Conservation (phyloP, 2,113 vertebrate genomes). For the Rousettus leschenaultii region DNA sequence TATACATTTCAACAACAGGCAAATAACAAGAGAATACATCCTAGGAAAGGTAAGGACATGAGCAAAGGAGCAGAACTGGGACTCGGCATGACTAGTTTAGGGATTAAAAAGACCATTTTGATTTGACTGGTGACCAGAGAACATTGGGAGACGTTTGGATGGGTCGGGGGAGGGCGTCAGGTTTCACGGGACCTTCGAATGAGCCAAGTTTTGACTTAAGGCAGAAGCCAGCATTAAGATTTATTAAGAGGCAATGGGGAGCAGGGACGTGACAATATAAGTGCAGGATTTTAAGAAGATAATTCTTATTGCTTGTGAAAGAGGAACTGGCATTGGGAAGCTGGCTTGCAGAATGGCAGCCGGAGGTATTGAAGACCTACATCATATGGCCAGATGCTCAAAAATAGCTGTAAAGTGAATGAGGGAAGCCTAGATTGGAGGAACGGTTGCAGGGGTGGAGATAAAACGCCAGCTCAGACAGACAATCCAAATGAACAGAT, state of each 20-base stretch:
- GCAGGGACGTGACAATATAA: neutral
- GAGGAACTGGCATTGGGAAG: neutral
- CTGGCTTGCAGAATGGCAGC: neutral
- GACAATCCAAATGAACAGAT: neutral
- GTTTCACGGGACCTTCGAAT: neutral
- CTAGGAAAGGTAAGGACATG: neutral
- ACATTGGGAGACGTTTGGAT: neutral
- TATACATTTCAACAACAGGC: neutral
- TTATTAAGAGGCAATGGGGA: neutral
- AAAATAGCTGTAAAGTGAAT: neutral
- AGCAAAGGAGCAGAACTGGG: neutral
- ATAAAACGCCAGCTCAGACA: slow-evolving; percentile 7
- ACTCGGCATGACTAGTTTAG: neutral
- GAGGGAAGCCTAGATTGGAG: neutral
- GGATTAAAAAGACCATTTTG: neutral
- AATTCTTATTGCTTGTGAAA: neutral
- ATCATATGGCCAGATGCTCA: neutral
- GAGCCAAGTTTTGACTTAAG: neutral
- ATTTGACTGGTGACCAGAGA: neutral
- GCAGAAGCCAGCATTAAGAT: neutral
- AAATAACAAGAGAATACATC: neutral
- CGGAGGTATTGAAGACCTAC: neutral
- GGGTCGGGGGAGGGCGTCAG: neutral
- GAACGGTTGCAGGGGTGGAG: neutral
- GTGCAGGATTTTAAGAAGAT: neutral